Conservation (phyloP, 2,797 vertebrate species). For the Remorina albescens region DNA sequence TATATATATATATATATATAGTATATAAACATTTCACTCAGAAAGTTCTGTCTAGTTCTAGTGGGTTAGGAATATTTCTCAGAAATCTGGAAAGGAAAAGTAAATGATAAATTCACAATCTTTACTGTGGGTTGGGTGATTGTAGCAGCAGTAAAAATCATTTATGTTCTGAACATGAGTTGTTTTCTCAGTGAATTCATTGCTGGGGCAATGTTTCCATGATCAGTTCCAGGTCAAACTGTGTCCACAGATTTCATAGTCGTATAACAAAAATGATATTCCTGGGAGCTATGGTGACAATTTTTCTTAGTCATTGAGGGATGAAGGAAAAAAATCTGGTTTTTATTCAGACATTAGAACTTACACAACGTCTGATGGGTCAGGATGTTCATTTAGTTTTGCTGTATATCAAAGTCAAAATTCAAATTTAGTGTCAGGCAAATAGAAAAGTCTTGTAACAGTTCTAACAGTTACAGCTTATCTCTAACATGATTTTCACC, state of each 20-base stretch:
- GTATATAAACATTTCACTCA: not conserved
- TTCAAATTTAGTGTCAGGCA: too few species aligned
- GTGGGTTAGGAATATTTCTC: not conserved
- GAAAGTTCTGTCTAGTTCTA: not conserved
- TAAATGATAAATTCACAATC: constrained; percentile 19
- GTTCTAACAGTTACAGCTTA: too few species aligned
- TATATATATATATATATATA: too few species aligned
- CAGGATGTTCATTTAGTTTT: not conserved
- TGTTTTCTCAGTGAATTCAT: constrained; percentile 1
- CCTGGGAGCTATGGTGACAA: not conserved
- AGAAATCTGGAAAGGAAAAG: not conserved
- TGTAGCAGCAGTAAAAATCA: constrained; percentile 1
- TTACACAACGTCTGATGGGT: not conserved
- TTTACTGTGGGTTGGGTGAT: not conserved
- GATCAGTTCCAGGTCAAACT: not conserved
- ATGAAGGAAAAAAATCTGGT: not conserved
- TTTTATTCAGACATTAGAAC: not conserved
- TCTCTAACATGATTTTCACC: too few species aligned
- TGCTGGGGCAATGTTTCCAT: too few species aligned
- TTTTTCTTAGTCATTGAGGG: not conserved
- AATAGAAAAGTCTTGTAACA: too few species aligned
- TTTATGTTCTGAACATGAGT: not conserved
- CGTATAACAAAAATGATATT: not conserved
- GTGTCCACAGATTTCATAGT: not conserved
- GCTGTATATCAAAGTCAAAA: too few species aligned